Base-by-base conservation (phyloP, 2,888 invertebrate genomes). In the Tubulanus polymorphus region DNA sequence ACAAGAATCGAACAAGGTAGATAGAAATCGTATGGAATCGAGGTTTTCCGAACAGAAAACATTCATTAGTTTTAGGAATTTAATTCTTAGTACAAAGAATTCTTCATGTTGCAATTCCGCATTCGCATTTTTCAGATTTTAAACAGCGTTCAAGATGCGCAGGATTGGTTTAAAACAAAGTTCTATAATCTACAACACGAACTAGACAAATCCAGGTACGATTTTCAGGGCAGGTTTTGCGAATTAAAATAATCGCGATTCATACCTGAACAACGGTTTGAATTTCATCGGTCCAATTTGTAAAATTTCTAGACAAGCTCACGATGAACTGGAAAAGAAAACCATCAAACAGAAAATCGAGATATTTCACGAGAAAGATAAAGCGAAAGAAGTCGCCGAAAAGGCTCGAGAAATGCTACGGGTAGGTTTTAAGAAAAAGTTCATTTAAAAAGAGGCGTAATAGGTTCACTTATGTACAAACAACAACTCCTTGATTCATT, bases 81-180 rank as follows among this genome's bases (percentile, higher is more conserved):
- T 28, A 51, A 49, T 48, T 27, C 49, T 47, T 51, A 23, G 18
- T 60, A 6, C 45, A 15, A 10, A 5, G 48, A 23, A 12, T 15
- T 25, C 8, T 28, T 30, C 15, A 27, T 48, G 27, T 48, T 48
- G 26, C 10, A 18, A 48, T 27, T 48, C 15, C 28, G 27, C 45
- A 8, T 12, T 51, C 23, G 47, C 23, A n/a, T 30, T 48, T 55
- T 60, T 10, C 59, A 73, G 72, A 69, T 74, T 20, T 71, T 73
- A 3, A 57, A 61, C 25, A 72, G 70, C 55, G 60, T 74, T n/a
- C 63, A 72, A 51, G 71, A 72, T 60, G 73, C 75, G 2, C 72
- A 74, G 54, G 66, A 68, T 26, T 75, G 75, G 75, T 75, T 75
- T 58, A 69, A 67, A 52, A 67, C 66, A 27, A 73, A 72, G 56